phyloP scores from a whole-genome alignment of 2,797 vertebrate species.

The Sitta carolinensis region DNA sequence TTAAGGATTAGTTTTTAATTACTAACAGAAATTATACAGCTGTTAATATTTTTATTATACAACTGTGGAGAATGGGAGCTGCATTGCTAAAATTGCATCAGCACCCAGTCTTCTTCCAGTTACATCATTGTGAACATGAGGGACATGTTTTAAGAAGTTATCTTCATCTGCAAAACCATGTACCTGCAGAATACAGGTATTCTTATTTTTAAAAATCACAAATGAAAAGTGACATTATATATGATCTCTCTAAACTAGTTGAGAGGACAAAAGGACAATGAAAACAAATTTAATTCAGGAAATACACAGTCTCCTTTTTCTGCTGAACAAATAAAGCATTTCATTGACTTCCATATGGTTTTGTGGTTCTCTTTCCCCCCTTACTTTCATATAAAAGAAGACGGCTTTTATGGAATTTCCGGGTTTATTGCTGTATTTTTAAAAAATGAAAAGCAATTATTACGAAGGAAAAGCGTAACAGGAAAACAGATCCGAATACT shows the following conservation, averaged over 20 bases:
- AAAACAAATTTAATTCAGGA: slow-evolving; percentile 49
- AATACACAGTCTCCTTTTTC: not conserved
- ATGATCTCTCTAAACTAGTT: not conserved
- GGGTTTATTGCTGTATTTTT: slow-evolving; percentile 20
- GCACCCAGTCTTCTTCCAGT: not conserved
- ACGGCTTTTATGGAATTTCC: slow-evolving; percentile 33
- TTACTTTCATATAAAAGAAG: slow-evolving; percentile 11
- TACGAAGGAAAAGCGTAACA: slow-evolving; percentile 40
- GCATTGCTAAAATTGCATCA: not conserved
- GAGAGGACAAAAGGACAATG: not conserved
- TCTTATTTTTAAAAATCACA: not conserved
- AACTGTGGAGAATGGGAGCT: not conserved
- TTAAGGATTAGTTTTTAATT: not conserved
- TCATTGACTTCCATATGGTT: slow-evolving; percentile 47
- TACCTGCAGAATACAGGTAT: not conserved
- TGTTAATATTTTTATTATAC: not conserved
- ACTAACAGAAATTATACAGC: not conserved
- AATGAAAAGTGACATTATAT: not conserved
- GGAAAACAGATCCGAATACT: slow-evolving; percentile 36
- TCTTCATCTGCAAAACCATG: not conserved
- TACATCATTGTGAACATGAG: not conserved
- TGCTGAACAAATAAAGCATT: slow-evolving; percentile 46
- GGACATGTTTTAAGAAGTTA: not conserved
- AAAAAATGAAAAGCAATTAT: slow-evolving; percentile 22
- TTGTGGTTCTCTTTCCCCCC: not conserved